Conservation (phyloP, 2,888 invertebrate species). For the Pachydiplax longipennis region DNA sequence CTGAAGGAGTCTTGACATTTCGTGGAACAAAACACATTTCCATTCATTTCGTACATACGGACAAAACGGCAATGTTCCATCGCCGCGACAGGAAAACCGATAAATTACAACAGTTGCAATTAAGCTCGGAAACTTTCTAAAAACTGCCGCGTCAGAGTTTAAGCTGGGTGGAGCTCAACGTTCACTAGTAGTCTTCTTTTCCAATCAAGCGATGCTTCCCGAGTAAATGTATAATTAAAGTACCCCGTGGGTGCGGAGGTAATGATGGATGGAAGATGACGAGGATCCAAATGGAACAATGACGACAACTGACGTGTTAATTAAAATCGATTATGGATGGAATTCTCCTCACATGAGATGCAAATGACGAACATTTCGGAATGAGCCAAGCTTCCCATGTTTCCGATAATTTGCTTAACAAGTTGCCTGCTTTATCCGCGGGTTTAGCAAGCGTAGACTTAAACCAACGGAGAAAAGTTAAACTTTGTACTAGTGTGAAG, state of each 20-base stretch:
- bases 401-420: no score
- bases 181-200: background rate
- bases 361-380: no score
- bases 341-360: no score
- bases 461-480: no score
- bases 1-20: background rate
- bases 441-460: no score
- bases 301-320: no score
- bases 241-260: background rate
- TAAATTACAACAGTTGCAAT: background rate
- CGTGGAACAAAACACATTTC: background rate
- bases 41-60: background rate
- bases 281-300: background rate
- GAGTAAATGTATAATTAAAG: background rate
- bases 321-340: no score
- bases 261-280: constrained; percentile 14
- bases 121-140: background rate
- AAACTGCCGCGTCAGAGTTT: background rate
- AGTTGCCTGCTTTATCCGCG: no score
- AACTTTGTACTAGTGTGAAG: no score
- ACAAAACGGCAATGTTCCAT: no score
- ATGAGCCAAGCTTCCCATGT: no score
- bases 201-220: background rate
- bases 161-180: background rate
- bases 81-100: background rate